A percentile compares a stretch with the other conserved stretches of the same genome.
These are phyloP conservation scores for honey bee (Apis mellifera) DNA, from an alignment of 1,140 invertebrate genomes.

Conservation along the genomic window DNA sequence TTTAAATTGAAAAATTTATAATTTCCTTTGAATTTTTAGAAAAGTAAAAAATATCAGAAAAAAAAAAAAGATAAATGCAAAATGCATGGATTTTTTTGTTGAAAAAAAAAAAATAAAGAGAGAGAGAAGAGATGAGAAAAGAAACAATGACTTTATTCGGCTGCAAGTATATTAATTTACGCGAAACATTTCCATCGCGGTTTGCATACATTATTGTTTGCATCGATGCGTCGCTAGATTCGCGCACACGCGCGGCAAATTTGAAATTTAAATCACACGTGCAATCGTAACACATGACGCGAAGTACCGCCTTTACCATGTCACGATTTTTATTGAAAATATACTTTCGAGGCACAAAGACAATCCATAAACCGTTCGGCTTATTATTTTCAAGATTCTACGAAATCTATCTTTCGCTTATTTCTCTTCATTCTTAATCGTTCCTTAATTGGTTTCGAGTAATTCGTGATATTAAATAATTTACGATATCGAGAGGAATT, in stretches of 20 bases:
- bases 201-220: conserved; percentile 50
- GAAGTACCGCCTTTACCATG: conserved; percentile 58
- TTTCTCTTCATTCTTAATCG: too few species aligned
- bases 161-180: conserved; percentile 50
- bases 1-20: too few species aligned
- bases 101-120: too few species aligned
- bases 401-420: background rate
- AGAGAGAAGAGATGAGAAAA: background rate
- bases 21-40: too few species aligned
- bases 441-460: background rate
- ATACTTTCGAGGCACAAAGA: background rate
- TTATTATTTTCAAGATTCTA: background rate
- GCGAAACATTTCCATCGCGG: background rate
- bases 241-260: conserved; percentile 32
- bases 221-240: conserved; percentile 23
- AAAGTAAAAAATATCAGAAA: too few species aligned
- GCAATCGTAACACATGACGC: conserved; percentile 45
- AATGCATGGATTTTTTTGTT: too few species aligned
- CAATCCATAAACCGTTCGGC: background rate
- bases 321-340: conserved; percentile 52
- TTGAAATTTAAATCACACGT: conserved; percentile 59
- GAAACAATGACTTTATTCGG: background rate
- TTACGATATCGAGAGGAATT: background rate
- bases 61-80: too few species aligned
- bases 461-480: background rate